phyloP scores from a whole-genome alignment of 2,113 vertebrate species.

The Shinisaurus crocodilurus region DNA sequence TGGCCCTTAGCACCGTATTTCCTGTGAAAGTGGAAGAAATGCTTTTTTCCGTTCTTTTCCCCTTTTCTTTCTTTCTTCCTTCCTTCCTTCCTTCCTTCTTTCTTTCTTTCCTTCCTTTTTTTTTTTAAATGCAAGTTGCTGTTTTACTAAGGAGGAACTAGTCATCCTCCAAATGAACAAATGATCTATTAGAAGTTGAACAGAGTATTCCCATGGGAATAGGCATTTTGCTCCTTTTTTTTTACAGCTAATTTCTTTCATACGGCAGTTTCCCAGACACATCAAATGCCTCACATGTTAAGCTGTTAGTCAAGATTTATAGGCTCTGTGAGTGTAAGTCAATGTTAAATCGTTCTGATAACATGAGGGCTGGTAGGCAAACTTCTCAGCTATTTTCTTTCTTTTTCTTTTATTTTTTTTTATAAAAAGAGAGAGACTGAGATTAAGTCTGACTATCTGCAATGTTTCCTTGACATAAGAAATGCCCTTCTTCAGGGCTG shows the following conservation, averaged over 20 bases:
- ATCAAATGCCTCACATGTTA: slow-evolving; percentile 77
- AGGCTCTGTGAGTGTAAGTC: slow-evolving; percentile 75
- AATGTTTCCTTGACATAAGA: slow-evolving; percentile 54
- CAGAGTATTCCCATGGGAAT: slow-evolving; percentile 83
- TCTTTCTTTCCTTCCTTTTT: too few species aligned
- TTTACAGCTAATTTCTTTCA: slow-evolving; percentile 82
- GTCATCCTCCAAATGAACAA: slow-evolving; percentile 80
- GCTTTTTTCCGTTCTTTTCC: background rate
- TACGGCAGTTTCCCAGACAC: slow-evolving; percentile 89
- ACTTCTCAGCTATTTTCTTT: slow-evolving; percentile 68
- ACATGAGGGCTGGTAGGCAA: slow-evolving; percentile 72
- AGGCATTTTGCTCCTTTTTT: slow-evolving; percentile 77
- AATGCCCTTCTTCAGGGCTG: background rate
- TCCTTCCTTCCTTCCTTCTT: background rate
- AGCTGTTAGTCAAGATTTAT: slow-evolving; percentile 81
- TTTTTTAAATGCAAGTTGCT: slow-evolving; percentile 72
- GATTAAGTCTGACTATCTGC: slow-evolving; percentile 57
- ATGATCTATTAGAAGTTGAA: slow-evolving; percentile 80
- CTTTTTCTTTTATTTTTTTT: slow-evolving; percentile 64
- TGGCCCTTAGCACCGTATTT: slow-evolving; percentile 86
- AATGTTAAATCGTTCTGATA: slow-evolving; percentile 76
- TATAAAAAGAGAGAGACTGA: slow-evolving; percentile 25
- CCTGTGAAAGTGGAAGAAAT: slow-evolving; percentile 85
- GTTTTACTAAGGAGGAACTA: slow-evolving; percentile 83
- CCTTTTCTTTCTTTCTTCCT: background rate